Conservation (phyloP, 2,113 vertebrate genomes). For the Geococcyx californianus region DNA sequence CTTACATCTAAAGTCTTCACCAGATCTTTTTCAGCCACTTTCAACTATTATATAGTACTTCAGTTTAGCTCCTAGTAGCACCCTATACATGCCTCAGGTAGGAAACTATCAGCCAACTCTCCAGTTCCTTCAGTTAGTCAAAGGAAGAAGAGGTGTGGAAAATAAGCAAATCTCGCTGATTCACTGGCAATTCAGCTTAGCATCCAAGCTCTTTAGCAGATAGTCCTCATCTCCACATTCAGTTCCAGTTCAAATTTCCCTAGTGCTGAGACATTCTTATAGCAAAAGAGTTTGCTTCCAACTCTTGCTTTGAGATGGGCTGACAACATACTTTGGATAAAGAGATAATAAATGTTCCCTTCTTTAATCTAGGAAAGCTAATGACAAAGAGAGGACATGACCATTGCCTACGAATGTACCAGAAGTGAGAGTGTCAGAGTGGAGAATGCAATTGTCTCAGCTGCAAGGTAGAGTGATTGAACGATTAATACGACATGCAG, state of each 20-base stretch:
- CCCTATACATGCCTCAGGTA: rapidly evolving
- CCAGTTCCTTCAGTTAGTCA: neutral
- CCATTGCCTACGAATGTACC: neutral
- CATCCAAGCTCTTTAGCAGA: neutral
- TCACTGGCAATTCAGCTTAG: neutral
- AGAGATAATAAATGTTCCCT: neutral
- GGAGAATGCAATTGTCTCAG: neutral
- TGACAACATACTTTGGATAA: neutral
- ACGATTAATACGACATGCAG: neutral
- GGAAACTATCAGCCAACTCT: neutral
- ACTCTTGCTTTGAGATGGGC: neutral
- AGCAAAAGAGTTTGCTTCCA: neutral
- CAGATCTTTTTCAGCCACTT: neutral
- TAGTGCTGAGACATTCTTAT: neutral
- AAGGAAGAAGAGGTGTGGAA: neutral
- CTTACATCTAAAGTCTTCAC: neutral
- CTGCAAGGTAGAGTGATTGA: rapidly evolving
- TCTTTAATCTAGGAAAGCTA: neutral
- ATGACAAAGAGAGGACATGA: neutral
- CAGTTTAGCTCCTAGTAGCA: neutral
- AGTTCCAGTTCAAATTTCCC: neutral
- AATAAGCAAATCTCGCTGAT: neutral
- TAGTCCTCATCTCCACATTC: neutral
- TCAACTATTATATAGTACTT: neutral
- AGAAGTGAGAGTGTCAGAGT: neutral